A percentile compares a stretch with the other conserved stretches of the same genome.
Conservation (phyloP, 2,888 invertebrate species). For the Meiosimyza decipiens region DNA sequence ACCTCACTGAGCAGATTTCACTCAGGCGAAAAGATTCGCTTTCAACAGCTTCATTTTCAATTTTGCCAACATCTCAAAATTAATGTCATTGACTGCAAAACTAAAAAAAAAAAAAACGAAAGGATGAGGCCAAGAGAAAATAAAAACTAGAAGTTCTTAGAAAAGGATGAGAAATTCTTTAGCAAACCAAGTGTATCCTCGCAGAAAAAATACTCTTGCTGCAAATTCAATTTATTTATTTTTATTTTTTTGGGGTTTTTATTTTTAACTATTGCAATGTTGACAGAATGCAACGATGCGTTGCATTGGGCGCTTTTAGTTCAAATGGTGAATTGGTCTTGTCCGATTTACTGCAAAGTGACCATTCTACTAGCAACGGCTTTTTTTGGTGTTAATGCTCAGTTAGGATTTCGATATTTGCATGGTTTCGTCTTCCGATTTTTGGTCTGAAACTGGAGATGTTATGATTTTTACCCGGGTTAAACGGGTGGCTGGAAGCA, state of each 20-base stretch:
- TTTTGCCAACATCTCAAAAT: constrained; percentile 17
- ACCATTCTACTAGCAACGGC: too few relatives aligned
- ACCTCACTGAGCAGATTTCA: neutral
- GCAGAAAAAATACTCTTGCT: neutral
- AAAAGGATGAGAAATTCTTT: neutral
- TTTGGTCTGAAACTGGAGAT: too few relatives aligned
- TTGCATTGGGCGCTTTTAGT: neutral
- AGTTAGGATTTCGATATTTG: too few relatives aligned
- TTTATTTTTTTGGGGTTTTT: neutral
- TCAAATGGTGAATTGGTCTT: neutral
- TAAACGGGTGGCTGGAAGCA: too few relatives aligned
- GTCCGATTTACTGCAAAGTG: neutral
- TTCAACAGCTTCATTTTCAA: constrained; percentile 22
- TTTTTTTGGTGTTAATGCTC: too few relatives aligned
- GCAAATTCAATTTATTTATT: constrained; percentile 6
- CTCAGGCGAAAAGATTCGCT: constrained; percentile 24
- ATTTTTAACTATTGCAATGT: neutral
- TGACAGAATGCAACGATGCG: neutral
- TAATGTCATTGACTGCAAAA: constrained; percentile 20
- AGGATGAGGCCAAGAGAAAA: neutral
- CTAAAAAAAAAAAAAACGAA: neutral
- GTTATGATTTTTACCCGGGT: too few relatives aligned
- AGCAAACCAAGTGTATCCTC: constrained; percentile 1
- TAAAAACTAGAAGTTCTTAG: too few relatives aligned
- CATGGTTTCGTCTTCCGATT: too few relatives aligned